Conservation (phyloP, 2,888 invertebrate species). For the Fragum fragum region DNA sequence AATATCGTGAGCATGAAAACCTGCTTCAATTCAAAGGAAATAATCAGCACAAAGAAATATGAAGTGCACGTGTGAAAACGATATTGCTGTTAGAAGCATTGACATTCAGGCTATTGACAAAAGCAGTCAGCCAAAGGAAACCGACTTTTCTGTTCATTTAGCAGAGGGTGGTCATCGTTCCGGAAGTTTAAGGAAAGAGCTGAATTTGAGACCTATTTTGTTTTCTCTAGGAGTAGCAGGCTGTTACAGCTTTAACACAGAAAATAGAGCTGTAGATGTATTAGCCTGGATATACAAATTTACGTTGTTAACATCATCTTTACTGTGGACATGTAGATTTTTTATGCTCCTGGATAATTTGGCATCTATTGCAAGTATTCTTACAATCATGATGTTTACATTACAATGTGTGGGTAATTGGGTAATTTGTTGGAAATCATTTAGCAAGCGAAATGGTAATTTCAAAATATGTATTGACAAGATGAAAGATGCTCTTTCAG, state of each 20-base stretch:
- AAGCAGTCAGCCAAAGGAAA: too few relatives aligned
- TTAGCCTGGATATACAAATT: neutral
- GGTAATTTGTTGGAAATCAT: conserved; percentile 8
- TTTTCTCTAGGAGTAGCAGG: neutral
- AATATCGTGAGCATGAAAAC: too few relatives aligned
- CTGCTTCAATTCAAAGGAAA: too few relatives aligned
- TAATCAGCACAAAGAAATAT: too few relatives aligned
- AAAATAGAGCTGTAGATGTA: neutral
- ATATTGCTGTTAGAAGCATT: too few relatives aligned
- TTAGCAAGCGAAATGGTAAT: neutral
- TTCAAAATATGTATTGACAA: neutral
- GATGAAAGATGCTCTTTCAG: neutral
- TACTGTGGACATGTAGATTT: neutral
- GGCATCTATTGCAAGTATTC: neutral
- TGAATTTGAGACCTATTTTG: neutral
- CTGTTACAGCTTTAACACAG: neutral
- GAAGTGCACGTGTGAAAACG: too few relatives aligned
- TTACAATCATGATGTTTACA: neutral
- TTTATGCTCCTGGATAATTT: neutral
- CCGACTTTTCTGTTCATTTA: too few relatives aligned
- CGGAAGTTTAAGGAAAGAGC: neutral
- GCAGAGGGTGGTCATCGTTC: too few relatives aligned
- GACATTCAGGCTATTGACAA: too few relatives aligned
- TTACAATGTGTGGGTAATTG: neutral
- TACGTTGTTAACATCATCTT: neutral